Percentiles rank a stretch among this genome's conserved stretches.
These are phyloP conservation scores for Hucho hucho DNA, from an alignment of 2,113 vertebrate species.

Conservation along the genomic window DNA sequence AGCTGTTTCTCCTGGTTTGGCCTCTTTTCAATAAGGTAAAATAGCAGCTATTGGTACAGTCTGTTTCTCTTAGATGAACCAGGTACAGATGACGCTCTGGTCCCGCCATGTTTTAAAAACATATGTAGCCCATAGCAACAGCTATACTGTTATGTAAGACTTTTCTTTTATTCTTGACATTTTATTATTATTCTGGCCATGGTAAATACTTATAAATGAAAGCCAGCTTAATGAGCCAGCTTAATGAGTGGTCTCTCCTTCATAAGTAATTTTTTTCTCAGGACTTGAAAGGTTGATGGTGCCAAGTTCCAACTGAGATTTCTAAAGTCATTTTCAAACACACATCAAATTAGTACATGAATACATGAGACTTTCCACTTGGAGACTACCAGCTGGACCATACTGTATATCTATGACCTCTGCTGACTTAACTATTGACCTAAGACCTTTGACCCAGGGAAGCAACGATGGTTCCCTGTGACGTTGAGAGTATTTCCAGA, in stretches of 20 bases:
- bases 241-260: not conserved
- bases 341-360: not conserved
- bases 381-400: conserved; percentile 1
- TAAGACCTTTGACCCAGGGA: not conserved
- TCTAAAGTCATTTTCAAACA: not conserved
- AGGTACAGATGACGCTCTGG: conserved; percentile 15
- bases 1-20: conserved; percentile 9
- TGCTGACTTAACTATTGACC: not conserved
- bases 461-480: conserved; percentile 29
- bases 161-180: not conserved
- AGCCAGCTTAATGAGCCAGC: conserved; percentile 6
- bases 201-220: conserved; percentile 16
- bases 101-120: conserved; percentile 22
- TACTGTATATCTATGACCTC: not conserved
- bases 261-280: not conserved
- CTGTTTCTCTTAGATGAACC: not conserved
- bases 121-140: conserved; percentile 62
- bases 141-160: conserved; percentile 39
- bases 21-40: conserved; percentile 11
- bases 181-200: conserved; percentile 19
- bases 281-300: not conserved
- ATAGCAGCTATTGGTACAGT: not conserved
- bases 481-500: conserved; percentile 39
- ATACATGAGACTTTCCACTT: not conserved
- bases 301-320: not conserved